Percentiles rank a stretch among this genome's conserved stretches.
Evolutionary conservation across 1,140 invertebrate genomes (phyloP).

Genomic region (Plodia interpunctella): DNA sequence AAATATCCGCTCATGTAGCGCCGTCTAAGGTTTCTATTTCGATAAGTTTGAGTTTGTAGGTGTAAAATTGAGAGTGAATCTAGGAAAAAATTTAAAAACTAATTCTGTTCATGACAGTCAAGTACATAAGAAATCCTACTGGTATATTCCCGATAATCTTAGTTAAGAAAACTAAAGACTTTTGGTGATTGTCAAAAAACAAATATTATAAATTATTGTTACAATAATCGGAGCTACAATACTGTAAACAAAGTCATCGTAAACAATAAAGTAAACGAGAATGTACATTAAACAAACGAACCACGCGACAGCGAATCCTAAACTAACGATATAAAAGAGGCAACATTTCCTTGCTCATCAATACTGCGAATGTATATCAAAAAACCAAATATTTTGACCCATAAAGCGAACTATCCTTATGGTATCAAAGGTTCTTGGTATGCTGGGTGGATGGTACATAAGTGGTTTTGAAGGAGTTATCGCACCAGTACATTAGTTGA

Average conservation of each 20-base stretch:
- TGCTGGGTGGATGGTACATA: constrained; percentile 48
- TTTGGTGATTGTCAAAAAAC: no score
- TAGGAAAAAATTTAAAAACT: no score
- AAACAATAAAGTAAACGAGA: constrained; percentile 60
- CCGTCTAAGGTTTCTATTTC: no score
- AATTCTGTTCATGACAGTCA: no score
- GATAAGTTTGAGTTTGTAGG: no score
- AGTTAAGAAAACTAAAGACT: no score
- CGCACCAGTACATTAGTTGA: constrained; percentile 68
- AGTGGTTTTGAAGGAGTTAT: constrained; percentile 70
- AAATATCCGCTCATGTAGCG: no score
- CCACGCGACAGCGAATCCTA: constrained; percentile 57
- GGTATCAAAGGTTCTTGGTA: constrained; percentile 36
- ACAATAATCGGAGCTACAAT: background rate
- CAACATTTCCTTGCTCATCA: constrained; percentile 49
- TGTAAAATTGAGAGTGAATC: no score
- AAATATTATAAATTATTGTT: no score
- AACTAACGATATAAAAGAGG: constrained; percentile 63
- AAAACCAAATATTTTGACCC: constrained; percentile 31
- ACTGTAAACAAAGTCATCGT: constrained; percentile 42
- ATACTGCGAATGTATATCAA: constrained; percentile 40
- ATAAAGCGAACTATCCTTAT: background rate
- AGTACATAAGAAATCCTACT: no score
- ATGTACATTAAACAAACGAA: constrained; percentile 56
- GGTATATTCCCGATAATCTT: no score